A percentile compares a stretch with the other conserved stretches of the same genome.
Evolutionary conservation across 92 coral and sea anemone genomes (phyloP).

Genomic region (Porites lobata): DNA sequence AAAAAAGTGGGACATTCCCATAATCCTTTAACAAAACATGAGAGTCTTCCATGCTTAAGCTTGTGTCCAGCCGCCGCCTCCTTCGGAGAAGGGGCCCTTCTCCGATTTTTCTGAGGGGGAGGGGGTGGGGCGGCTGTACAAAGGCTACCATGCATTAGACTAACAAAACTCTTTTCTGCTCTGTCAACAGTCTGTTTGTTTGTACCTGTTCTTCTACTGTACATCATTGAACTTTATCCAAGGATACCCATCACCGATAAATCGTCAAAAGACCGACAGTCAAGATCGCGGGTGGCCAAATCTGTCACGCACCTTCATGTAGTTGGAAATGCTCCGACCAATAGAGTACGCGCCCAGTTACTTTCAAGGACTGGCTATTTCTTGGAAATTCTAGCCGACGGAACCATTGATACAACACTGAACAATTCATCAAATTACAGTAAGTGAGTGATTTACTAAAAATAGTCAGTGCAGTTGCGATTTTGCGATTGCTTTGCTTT

Average conservation of each 20-base stretch:
- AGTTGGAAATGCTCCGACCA: background rate
- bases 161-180: background rate
- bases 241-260: slow-evolving; percentile 1
- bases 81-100: too few relatives aligned
- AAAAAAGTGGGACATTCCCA: too few relatives aligned
- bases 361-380: slow-evolving; percentile 41
- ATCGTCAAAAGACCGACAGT: background rate
- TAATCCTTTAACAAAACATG: too few relatives aligned
- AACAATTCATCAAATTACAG: slow-evolving; percentile 47
- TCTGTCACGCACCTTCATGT: background rate
- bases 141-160: background rate
- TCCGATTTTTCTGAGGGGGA: too few relatives aligned
- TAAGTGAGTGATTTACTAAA: background rate
- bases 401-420: slow-evolving; percentile 23
- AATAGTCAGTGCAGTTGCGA: background rate
- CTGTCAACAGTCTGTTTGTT: slow-evolving; percentile 28
- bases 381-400: slow-evolving; percentile 36
- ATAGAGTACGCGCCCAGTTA: background rate
- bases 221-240: slow-evolving; percentile 11
- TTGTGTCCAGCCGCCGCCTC: too few relatives aligned
- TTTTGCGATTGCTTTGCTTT: too few relatives aligned
- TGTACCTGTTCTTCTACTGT: slow-evolving; percentile 18
- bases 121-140: too few relatives aligned
- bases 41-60: too few relatives aligned
- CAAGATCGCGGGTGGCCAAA: background rate